A percentile compares a stretch with the other conserved stretches of the same genome.
These are phyloP conservation scores for Paracentrotus lividus DNA, from an alignment of 53 echinoderm and acorn worm species.

Conservation along the genomic window DNA sequence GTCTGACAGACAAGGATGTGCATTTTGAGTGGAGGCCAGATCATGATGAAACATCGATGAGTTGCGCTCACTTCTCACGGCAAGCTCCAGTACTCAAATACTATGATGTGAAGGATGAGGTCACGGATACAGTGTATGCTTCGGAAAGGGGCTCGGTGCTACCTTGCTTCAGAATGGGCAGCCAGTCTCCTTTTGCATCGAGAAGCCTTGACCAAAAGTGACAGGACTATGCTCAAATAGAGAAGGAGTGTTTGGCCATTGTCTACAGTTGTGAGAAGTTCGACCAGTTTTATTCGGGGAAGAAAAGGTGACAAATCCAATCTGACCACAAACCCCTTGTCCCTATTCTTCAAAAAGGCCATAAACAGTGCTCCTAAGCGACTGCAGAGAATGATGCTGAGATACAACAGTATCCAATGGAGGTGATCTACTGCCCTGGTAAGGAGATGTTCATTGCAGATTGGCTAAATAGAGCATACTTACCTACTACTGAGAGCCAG, in stretches of 20 bases:
- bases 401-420: slow-evolving; percentile 70
- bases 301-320: slow-evolving; percentile 49
- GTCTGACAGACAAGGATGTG: slow-evolving; percentile 68
- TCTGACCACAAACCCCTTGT: slow-evolving; percentile 76
- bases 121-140: slow-evolving; percentile 78
- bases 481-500: neutral
- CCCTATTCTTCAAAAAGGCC: slow-evolving; percentile 63
- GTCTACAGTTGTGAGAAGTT: slow-evolving; percentile 72
- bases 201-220: slow-evolving; percentile 63
- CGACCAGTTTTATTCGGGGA: slow-evolving; percentile 70
- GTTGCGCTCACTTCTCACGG: slow-evolving; percentile 64
- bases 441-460: slow-evolving; percentile 70
- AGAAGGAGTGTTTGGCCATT: slow-evolving; percentile 78
- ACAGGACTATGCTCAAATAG: slow-evolving; percentile 75
- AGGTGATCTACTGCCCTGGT: slow-evolving; percentile 64
- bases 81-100: slow-evolving; percentile 73
- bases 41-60: slow-evolving; percentile 71
- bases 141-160: slow-evolving; percentile 75
- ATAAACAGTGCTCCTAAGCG: slow-evolving; percentile 67
- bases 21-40: slow-evolving; percentile 72
- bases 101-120: slow-evolving; percentile 73
- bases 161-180: slow-evolving; percentile 73
- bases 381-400: slow-evolving; percentile 74
- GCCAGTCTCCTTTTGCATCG: slow-evolving; percentile 72
- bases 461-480: slow-evolving; percentile 43